phyloP scores from a whole-genome alignment of 2,888 invertebrate species.

The Dinocampus coccinellae region DNA sequence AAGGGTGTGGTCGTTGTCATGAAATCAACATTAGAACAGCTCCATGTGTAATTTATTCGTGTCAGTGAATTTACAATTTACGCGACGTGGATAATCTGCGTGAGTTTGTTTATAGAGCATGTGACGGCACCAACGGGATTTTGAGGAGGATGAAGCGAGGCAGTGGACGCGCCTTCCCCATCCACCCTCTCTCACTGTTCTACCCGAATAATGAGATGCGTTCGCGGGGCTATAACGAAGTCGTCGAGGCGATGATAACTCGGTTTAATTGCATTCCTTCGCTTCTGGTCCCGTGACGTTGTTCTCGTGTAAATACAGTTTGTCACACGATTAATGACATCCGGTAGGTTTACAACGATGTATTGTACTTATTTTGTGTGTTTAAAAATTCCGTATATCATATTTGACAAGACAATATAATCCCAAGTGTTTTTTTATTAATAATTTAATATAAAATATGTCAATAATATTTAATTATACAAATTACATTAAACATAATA shows the following conservation, averaged over 20 bases:
- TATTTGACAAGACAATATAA: not conserved
- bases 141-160: not conserved
- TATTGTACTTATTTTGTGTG: not conserved
- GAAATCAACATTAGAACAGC: not conserved
- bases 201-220: conserved; percentile 45
- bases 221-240: conserved; percentile 43
- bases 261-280: conserved; percentile 55
- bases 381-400: not conserved
- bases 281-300: conserved; percentile 38
- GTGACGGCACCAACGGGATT: not conserved
- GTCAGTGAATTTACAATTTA: conserved; percentile 15
- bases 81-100: conserved; percentile 19
- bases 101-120: not conserved
- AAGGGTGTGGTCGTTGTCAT: too few species aligned
- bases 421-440: not conserved
- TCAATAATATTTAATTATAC: too few species aligned
- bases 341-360: conserved; percentile 38
- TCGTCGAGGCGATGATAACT: conserved; percentile 48
- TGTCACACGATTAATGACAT: conserved; percentile 54
- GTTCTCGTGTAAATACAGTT: conserved; percentile 35
- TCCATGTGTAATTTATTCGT: not conserved
- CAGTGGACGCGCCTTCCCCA: conserved; percentile 18
- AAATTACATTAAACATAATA: too few species aligned
- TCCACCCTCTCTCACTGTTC: too few species aligned
- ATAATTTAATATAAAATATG: too few species aligned